Base-by-base conservation (phyloP, 2,888 invertebrate genomes). In the Strigamia transsilvanica region DNA sequence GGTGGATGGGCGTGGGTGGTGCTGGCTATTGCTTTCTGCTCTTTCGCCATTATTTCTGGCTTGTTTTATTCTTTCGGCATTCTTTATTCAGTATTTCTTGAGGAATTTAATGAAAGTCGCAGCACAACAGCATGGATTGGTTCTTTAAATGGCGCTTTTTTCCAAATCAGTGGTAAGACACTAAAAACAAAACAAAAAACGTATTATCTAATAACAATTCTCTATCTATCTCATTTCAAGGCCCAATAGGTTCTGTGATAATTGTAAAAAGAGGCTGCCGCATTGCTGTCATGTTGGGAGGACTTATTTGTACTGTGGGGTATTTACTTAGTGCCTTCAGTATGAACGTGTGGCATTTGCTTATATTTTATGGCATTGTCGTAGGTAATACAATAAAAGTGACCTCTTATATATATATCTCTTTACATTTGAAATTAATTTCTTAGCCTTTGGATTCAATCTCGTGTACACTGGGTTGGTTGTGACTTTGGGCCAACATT, bases 1-100 rank as follows among this genome's bases (percentile, higher is more conserved):
- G 83, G 85, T 10, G 86, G 86, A n/a, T 86, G 85, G 85, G 85
- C 85, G 13, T 86, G 86, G 86, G 83, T 86, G 15, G 84, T 86
- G 12, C 82, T 85, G 10, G 73, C 82, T 3, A 84, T 84, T 9
- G 83, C 83, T 9, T 85, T 85, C 81, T 42, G 84, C 4, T 81
- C 84, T 66, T 84, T 84, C 42, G 82, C 83, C 32, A 82, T 85
- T 12, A 73, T 83, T 4, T 85, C 85, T 84, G 85, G 85, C 13
- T 73, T 85, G 41, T 83, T 85, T 73, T 84, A 83, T 79, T 83
- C 85, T 7, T 84, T 85, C 73, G 83, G 85, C 6, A 82, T 85
- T 77, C 85, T 84, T 38, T 85, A 84, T 73, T 83, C 83, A 18
- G 83, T 84, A 15, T 83, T 85, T 80, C 82, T 85, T n/a, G 79